A percentile compares a stretch with the other conserved stretches of the same genome.
Conservation (phyloP, 2,888 invertebrate genomes). For the Melolontha melolontha region DNA sequence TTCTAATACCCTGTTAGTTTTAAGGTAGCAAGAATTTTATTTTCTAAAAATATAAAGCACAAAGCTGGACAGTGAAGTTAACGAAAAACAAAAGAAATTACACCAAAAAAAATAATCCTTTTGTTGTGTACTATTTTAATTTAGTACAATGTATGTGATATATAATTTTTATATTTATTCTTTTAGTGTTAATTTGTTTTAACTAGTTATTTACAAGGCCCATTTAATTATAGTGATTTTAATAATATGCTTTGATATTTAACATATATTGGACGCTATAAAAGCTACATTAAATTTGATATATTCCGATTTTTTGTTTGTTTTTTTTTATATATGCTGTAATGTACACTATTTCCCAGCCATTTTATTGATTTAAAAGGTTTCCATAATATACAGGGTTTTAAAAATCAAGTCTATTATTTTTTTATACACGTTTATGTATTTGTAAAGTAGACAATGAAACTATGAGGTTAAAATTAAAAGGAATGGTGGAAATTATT, state of each 20-base stretch:
- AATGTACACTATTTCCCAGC: slow-evolving; percentile 41
- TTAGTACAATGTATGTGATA: background rate
- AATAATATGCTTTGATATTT: slow-evolving; percentile 33
- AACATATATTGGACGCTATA: slow-evolving; percentile 51
- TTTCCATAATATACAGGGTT: slow-evolving; percentile 23
- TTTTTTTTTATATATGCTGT: slow-evolving; percentile 1
- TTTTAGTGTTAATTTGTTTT: slow-evolving; percentile 37
- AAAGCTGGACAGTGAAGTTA: slow-evolving; percentile 25
- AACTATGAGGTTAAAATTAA: no score
- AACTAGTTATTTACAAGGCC: slow-evolving; percentile 49
- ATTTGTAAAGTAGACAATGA: no score
- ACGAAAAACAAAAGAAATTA: slow-evolving; percentile 2
- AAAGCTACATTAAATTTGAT: slow-evolving; percentile 52
- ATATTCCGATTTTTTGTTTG: slow-evolving; percentile 39
- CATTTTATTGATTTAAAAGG: slow-evolving; percentile 20
- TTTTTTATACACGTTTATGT: no score
- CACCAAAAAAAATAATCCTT: slow-evolving; percentile 33
- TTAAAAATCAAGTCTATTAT: background rate
- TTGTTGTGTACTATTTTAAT: slow-evolving; percentile 37
- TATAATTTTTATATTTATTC: background rate
- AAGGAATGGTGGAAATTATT: no score
- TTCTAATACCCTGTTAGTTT: slow-evolving; percentile 54
- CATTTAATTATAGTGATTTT: slow-evolving; percentile 41
- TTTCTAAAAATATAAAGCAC: slow-evolving; percentile 39
- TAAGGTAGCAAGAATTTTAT: slow-evolving; percentile 47